phyloP scores from a whole-genome alignment of 2,888 invertebrate genomes.

The Orthosia gracilis region DNA sequence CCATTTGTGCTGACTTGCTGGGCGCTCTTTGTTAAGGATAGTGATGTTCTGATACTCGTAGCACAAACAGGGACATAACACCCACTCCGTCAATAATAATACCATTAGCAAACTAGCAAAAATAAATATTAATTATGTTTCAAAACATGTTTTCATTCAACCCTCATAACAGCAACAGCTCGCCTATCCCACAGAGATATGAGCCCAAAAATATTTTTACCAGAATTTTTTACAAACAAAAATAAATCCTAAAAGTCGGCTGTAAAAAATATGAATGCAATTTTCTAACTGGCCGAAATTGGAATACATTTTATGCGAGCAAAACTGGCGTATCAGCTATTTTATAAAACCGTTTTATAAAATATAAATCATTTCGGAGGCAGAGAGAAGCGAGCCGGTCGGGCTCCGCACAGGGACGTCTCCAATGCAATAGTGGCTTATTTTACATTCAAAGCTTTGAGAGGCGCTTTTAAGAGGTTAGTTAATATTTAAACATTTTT shows the following conservation, averaged over 20 bases:
- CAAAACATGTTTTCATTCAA: neutral
- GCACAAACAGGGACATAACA: slow-evolving; percentile 26
- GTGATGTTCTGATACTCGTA: slow-evolving; percentile 43
- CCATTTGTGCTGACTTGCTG: slow-evolving; percentile 54
- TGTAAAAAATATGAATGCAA: slow-evolving; percentile 53
- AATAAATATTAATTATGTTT: slow-evolving; percentile 18
- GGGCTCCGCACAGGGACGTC: slow-evolving; percentile 52
- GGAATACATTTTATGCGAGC: slow-evolving; percentile 50
- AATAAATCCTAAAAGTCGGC: slow-evolving; percentile 24
- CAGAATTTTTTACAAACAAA: slow-evolving; percentile 40
- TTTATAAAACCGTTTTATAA: slow-evolving; percentile 54
- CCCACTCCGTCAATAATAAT: neutral
- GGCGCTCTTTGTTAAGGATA: slow-evolving; percentile 48
- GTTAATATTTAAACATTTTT: slow-evolving; percentile 72
- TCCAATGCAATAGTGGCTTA: slow-evolving; percentile 75
- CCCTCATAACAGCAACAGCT: slow-evolving; percentile 2
- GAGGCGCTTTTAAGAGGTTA: slow-evolving; percentile 72
- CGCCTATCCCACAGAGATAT: neutral
- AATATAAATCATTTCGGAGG: slow-evolving; percentile 56
- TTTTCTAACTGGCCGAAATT: slow-evolving; percentile 51
- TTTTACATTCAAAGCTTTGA: slow-evolving; percentile 76
- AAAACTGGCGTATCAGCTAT: slow-evolving; percentile 51
- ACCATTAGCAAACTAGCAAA: neutral
- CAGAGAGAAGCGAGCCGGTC: slow-evolving; percentile 22
- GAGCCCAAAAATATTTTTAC: slow-evolving; percentile 29